phyloP scores from a whole-genome alignment of 2,888 invertebrate genomes.

The Eristalis tenax region DNA sequence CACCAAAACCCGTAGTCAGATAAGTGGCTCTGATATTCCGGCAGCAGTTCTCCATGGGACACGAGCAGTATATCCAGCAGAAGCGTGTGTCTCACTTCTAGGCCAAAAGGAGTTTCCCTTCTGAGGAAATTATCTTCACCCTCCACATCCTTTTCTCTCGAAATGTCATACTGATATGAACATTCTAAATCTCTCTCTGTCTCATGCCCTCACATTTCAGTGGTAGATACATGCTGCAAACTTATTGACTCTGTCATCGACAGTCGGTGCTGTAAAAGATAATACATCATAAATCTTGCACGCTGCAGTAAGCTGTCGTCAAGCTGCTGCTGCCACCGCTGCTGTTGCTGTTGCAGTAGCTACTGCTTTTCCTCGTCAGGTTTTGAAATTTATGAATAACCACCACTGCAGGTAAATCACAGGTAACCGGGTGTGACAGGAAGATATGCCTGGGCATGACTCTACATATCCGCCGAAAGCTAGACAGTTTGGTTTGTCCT shows the following conservation, averaged over 20 bases:
- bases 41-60: background rate
- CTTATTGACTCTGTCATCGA: slow-evolving; percentile 69
- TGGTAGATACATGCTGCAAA: slow-evolving; percentile 40
- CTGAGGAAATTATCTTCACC: slow-evolving; percentile 64
- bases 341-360: background rate
- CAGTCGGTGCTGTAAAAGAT: slow-evolving; percentile 55
- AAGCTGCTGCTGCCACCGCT: slow-evolving; percentile 40
- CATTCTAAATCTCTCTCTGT: slow-evolving; percentile 20
- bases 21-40: slow-evolving; percentile 58
- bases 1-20: slow-evolving; percentile 30
- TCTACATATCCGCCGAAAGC: slow-evolving; percentile 48
- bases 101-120: slow-evolving; percentile 51
- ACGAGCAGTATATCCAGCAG: background rate
- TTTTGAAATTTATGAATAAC: slow-evolving; percentile 59
- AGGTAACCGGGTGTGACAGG: slow-evolving; percentile 68
- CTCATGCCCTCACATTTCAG: slow-evolving; percentile 14
- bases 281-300: slow-evolving; percentile 64
- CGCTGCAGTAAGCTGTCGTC: slow-evolving; percentile 61
- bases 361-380: slow-evolving; percentile 28
- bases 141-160: slow-evolving; percentile 12
- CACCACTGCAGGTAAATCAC: slow-evolving; percentile 66
- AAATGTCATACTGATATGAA: slow-evolving; percentile 37
- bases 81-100: slow-evolving; percentile 18
- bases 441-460: slow-evolving; percentile 49
- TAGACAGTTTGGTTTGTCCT: slow-evolving; percentile 26